Base-by-base conservation (phyloP, 2,113 vertebrate species). In the Hippocampus guttulatus region DNA sequence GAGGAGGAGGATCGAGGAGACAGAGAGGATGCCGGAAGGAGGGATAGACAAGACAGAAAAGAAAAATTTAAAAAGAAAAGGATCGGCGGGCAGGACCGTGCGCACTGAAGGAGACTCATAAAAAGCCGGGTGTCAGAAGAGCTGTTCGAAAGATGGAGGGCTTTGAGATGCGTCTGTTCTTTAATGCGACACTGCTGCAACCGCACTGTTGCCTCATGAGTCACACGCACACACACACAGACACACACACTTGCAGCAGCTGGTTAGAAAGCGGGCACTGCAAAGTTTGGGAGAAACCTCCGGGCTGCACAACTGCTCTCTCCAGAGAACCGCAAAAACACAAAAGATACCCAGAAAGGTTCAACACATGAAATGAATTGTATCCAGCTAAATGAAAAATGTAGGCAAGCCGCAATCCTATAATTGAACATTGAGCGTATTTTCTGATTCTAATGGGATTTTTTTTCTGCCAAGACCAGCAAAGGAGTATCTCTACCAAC, bases 141-240 rank as follows among this genome's bases (percentile, higher is more conserved):
- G 79, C 80, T 84, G 88, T 90, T 88, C 88, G 89, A 88, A 88
- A 90, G 87, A 88, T 87, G 75, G 78, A 87, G 67, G 66, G 75
- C 51, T 75, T 47, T 69, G 63, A 25, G 68, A 75, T 75, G 88
- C 68, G 78, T 80, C 79, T 85, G 69, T 81, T 77, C 69, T 80
- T 75, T 71, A 77, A 83, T 80, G 81, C 74, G 79, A 84, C 81
- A 87, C 76, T 77, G 70, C 76, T 66, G 52, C 57, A 68, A 75
- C 75, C 57, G 0, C 61, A 67, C 49, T 49, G 73, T 81, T 78
- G 74, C 70, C 33, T 49, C 54, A 38, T 23, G 69, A 38, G 69
- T 72, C 58, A 70, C 60, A 74, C 74, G 65, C 14, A 64, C 76
- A 65, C 54, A 25, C 67, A 74, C 69, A 68, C 12, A 64, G 73